Percentiles rank a stretch among this genome's conserved stretches.
phyloP scores from a whole-genome alignment of 35 echinoderm and acorn worm species.

The Eucidaris tribuloides region DNA sequence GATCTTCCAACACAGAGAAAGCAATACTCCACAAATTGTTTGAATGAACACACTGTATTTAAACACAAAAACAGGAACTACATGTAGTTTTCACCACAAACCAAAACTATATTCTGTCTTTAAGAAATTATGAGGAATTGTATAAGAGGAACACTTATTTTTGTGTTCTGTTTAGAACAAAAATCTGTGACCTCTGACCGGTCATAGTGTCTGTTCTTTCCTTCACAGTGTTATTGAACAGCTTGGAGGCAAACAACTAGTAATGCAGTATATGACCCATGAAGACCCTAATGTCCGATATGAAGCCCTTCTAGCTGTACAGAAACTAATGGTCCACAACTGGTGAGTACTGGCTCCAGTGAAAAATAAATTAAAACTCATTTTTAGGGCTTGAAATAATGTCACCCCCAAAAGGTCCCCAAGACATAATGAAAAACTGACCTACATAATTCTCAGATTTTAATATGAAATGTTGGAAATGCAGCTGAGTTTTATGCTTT shows the following conservation, averaged over 20 bases:
- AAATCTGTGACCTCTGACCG: neutral
- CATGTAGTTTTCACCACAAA: too few relatives aligned
- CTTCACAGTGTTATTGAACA: conserved; percentile 81
- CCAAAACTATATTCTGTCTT: too few relatives aligned
- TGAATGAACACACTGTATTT: too few relatives aligned
- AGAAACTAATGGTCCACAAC: conserved; percentile 99
- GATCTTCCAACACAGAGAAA: too few relatives aligned
- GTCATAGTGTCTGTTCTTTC: neutral
- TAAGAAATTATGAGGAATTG: too few relatives aligned
- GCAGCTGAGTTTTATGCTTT: neutral
- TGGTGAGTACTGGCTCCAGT: conserved; percentile 81
- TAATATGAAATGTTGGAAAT: neutral
- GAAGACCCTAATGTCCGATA: conserved; percentile 98
- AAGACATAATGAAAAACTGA: neutral
- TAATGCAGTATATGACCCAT: conserved; percentile 98
- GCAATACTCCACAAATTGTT: too few relatives aligned
- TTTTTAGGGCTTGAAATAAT: neutral
- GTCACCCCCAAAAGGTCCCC: neutral
- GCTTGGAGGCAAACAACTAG: conserved; percentile 89
- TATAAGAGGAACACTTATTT: too few relatives aligned
- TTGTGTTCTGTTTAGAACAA: too few relatives aligned
- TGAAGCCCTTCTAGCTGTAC: conserved; percentile 93
- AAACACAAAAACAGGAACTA: too few relatives aligned
- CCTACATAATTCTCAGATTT: neutral
- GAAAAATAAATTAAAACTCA: neutral